Evolutionary conservation across 2,113 vertebrate species (phyloP).

Genomic region (Hippotragus niger): DNA sequence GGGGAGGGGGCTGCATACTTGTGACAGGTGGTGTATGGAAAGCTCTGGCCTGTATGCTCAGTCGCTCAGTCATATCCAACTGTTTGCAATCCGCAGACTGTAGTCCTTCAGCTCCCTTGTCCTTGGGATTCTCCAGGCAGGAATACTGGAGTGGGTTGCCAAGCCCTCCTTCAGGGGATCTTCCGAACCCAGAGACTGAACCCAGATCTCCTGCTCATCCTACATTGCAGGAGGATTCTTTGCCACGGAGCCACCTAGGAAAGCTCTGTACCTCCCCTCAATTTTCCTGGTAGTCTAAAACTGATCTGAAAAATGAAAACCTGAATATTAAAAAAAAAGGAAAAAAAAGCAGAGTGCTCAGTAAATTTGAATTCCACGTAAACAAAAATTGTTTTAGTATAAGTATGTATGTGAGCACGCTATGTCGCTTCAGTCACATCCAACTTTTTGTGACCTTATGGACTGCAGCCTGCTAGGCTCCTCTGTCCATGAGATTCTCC

Average conservation of each 20-base stretch:
- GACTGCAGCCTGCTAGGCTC: neutral
- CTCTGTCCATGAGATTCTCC: neutral
- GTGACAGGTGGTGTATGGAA: accelerated
- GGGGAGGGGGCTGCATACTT: no score
- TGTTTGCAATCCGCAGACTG: accelerated
- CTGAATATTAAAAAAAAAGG: neutral
- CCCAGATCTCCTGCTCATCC: neutral
- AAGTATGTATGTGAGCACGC: neutral
- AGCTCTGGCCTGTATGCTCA: neutral
- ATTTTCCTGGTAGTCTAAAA: neutral
- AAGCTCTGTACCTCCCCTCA: neutral
- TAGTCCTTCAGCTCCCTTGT: neutral
- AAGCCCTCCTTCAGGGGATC: neutral
- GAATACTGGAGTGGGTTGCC: neutral
- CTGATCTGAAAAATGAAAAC: neutral
- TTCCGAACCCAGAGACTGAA: neutral
- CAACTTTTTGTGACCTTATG: neutral
- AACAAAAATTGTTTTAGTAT: neutral
- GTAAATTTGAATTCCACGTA: neutral
- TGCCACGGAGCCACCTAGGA: neutral
- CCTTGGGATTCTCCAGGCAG: neutral
- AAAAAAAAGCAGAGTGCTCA: neutral
- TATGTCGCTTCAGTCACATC: neutral
- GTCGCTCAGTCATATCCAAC: neutral
- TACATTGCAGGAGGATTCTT: neutral